Conservation (phyloP, 2,113 vertebrate species). For the Brienomyrus longianalis region DNA sequence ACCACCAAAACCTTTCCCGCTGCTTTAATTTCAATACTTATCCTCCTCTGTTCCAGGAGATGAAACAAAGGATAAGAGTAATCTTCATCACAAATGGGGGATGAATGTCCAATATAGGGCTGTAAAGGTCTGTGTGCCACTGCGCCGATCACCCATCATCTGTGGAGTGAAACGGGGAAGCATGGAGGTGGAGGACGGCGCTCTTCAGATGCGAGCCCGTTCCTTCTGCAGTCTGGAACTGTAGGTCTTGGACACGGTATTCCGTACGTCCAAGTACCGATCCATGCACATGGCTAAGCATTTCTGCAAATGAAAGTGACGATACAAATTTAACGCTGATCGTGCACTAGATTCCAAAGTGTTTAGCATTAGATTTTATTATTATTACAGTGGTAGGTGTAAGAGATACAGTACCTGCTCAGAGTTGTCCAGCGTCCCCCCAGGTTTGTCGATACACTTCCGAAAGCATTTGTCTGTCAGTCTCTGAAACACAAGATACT, state of each 20-base stretch:
- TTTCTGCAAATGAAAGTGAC: conserved; percentile 62
- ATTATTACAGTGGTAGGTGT: not conserved
- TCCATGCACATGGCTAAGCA: conserved; percentile 99
- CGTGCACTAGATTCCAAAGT: not conserved
- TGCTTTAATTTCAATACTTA: not conserved
- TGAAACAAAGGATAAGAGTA: not conserved
- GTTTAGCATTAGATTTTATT: not conserved
- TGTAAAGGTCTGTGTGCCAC: not conserved
- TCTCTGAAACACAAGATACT: conserved; percentile 59
- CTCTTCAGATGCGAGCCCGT: conserved; percentile 79
- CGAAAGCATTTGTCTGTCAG: conserved; percentile 99
- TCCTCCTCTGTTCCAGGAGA: not conserved
- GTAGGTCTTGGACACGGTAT: conserved; percentile 87
- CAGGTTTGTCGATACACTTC: conserved; percentile 95
- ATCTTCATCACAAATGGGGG: not conserved
- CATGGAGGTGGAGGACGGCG: not conserved
- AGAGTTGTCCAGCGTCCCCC: conserved; percentile 84
- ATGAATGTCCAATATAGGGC: not conserved
- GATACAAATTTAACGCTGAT: not conserved
- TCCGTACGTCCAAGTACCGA: conserved; percentile 96
- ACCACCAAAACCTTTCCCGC: not conserved
- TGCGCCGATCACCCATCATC: not conserved
- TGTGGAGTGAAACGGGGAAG: not conserved
- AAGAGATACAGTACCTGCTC: conserved; percentile 71
- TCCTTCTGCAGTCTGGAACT: conserved; percentile 88